Base-by-base conservation (phyloP, 64 coral and sea anemone genomes). In the Porites australiensis region DNA sequence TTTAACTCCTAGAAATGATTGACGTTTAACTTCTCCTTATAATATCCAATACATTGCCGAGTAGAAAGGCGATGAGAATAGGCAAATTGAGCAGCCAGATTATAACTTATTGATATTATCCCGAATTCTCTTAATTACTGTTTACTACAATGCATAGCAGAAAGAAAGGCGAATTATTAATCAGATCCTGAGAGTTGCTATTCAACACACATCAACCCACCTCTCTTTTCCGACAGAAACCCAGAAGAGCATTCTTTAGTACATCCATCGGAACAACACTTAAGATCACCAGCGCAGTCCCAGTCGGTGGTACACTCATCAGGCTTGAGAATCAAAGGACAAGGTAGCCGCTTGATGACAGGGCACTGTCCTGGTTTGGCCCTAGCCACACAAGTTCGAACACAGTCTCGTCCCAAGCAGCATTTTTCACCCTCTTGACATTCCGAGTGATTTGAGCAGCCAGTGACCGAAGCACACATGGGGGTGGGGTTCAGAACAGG, bases 201-300 rank as follows among this genome's bases (percentile, higher is more conserved):
- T 18, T 19, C 2, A 18, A 64, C 4, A 64, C 46, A 81, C 21
- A 27, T 4, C 10, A 61, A 60, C 55, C 27, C 69, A 84, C 81
- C 46, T 51, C 47, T 44, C 11, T 0, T 0, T 10, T 19, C 0
- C 15, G 2, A 7, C 0, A 20, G 8, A 67, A 84, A 84, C 6
- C 8, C 9, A 18, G 79, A 69, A 7, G 81, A 50, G 46, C 81
- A 84, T 21, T 69, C 51, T 8, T 18, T 67, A 2, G 0, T 45
- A 9, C 81, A 84, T 20, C 81, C 81, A 20, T 84, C 81, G 53
- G 20, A 84, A 51, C 81, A 84, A 52, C 81, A 84, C 18, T 84
- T 84, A 16, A 13, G 62, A 3, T 84, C 62, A 50, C 81, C 81
- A 51, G 45, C 11, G 9, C 81, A 84, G 63, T 84, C 81, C 61